Base-by-base conservation (phyloP, 2,113 vertebrate species). In the Erythrocercus mccallii region DNA sequence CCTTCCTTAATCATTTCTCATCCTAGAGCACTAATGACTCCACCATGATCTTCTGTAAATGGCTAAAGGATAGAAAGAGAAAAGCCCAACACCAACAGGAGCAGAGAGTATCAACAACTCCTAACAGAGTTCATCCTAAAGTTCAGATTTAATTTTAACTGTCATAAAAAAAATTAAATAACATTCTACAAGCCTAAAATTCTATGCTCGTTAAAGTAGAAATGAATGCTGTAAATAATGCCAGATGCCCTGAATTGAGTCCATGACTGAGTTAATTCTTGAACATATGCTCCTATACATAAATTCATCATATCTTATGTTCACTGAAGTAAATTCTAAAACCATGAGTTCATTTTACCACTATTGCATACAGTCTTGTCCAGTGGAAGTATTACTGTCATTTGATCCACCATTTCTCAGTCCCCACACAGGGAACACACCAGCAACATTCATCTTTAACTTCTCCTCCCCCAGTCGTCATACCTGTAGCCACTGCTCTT, bases 201-300 rank as follows among this genome's bases (percentile, higher is more conserved):
- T 69, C 73, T 74, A 40, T 13, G 10, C 77, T 97, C 38, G 40
- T 68, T 68, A 33, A 83, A 92, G 81, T 35, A 73, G 91, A 86
- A 92, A 28, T 0, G 0, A 92, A 60, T 53, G n/a, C 71, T 88
- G 82, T 93, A 88, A 96, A 95, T 90, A 95, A 86, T 90, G 95
- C 94, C 94, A 96, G 85, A 94, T 95, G 92, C 95, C 66, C 94
- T 96, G 96, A 96, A 94, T 0, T 24, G 70, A 87, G 87, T 85
- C 96, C 91, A 94, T 69, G 66, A 37, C 73, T 85, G 94, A 95
- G 84, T 92, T 97, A 69, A 89, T 85, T 89, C 84, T 81, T 91
- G 84, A 95, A 64, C 58, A 47, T 54, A 57, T 37, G 62, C 62
- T 91, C 78, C 81, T 92, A 17, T 70, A 72, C 25, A 82, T 72